Percentiles rank a stretch among this genome's conserved stretches.
Evolutionary conservation across 2,113 vertebrate species (phyloP).

Genomic region (Megaleporinus macrocephalus): DNA sequence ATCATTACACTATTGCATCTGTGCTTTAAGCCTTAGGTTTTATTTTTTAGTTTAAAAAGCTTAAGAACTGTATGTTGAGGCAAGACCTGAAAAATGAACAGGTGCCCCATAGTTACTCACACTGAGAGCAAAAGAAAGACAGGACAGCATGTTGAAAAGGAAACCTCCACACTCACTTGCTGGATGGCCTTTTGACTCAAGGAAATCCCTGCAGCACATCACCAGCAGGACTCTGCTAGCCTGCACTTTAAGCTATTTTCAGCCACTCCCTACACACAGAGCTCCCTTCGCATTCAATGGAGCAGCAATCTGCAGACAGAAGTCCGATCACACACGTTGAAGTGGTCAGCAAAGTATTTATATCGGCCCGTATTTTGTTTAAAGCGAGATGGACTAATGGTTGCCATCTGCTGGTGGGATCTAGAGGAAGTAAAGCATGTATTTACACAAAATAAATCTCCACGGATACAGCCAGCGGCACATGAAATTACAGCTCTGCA

Average conservation of each 20-base stretch:
- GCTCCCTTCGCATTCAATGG: constrained; percentile 38
- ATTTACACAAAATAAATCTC: constrained; percentile 65
- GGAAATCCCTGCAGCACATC: constrained; percentile 34
- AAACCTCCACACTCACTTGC: constrained; percentile 5
- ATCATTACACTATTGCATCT: constrained; percentile 1
- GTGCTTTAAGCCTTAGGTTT: not conserved
- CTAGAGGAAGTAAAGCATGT: constrained; percentile 56
- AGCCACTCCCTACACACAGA: constrained; percentile 30
- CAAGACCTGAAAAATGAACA: constrained; percentile 6
- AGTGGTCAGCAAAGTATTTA: constrained; percentile 57
- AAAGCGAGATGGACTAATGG: constrained; percentile 42
- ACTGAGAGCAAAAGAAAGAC: not conserved
- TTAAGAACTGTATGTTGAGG: not conserved
- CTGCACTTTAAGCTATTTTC: constrained; percentile 17
- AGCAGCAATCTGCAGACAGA: constrained; percentile 49
- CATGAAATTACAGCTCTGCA: constrained; percentile 63
- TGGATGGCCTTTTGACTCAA: constrained; percentile 38
- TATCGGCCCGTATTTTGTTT: constrained; percentile 58
- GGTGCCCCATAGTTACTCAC: not conserved
- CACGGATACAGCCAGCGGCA: constrained; percentile 53
- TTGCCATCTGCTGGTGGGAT: constrained; percentile 54
- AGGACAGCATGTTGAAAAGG: constrained; percentile 13
- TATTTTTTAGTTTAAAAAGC: not conserved
- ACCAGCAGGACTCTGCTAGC: constrained; percentile 24
- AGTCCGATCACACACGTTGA: constrained; percentile 57